Evolutionary conservation across 2,113 vertebrate genomes (phyloP), one percentile per base, ranked within the genome.

Genomic region (Pavo muticus): DNA sequence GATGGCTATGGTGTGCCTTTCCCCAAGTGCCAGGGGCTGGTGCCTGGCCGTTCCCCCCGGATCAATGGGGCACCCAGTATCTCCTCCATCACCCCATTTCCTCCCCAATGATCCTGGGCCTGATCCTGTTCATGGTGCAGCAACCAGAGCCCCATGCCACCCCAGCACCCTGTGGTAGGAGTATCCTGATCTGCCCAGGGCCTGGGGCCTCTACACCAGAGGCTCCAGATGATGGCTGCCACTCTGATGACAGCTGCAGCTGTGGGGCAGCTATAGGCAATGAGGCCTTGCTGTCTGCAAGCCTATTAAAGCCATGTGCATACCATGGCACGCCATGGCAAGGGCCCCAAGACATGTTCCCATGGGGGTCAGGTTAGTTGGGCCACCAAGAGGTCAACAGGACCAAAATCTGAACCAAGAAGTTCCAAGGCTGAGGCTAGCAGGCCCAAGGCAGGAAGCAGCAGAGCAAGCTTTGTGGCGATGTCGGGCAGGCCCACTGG

Each of bases 381-480:
- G 63, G 63, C 68, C 52, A 64, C 87, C 65, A 56, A 23, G 44
- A 89, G 57, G 57, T 61, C n/a, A 39, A 9, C 0, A 0, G 30
- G 57, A 32, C 47, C 65, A 75, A 56, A 29, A 52, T n/a, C 39
- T 48, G 75, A 79, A 63, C 27, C 85, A 93, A 57, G 4, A 0
- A 0, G 1, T 14, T 23, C 48, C 82, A 25, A 9, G 29, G 14
- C 10, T 70, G 52, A 87, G 77, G 18, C 21, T 74, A 84, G 70
- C 57, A 72, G 44, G 23, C 32, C 29, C 61, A 69, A 78, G 71
- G 71, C 44, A 69, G 61, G 69, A 92, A 92, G 47, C 44, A 35
- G 65, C 50, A 80, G 88, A 95, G 76, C 2, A 1, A 95, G 56
- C 86, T 96, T 96, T 96, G 95, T 92, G 5, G 45, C 71, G 95